Percentiles rank a stretch among this genome's conserved stretches.
Conservation (phyloP, 2,797 vertebrate species). For the Manis pentadactyla region DNA sequence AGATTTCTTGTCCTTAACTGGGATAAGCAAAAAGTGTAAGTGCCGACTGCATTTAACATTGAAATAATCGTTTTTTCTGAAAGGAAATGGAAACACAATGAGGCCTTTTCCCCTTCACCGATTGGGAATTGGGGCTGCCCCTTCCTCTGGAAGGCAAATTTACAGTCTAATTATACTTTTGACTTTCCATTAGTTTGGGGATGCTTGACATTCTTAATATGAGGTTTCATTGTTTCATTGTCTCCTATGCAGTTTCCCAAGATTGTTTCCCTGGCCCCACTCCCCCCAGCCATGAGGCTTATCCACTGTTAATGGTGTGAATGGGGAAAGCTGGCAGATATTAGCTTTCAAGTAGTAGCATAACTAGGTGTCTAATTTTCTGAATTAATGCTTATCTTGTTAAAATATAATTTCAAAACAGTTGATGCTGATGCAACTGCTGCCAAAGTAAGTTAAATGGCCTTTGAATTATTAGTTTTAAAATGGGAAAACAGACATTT, state of each 20-base stretch:
- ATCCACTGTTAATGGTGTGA: background rate
- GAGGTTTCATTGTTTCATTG: slow-evolving; percentile 68
- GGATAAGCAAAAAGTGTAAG: background rate
- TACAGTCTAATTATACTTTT: slow-evolving; percentile 55
- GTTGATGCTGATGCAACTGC: background rate
- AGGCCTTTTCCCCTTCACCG: background rate
- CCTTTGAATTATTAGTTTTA: slow-evolving; percentile 5
- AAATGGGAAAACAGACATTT: slow-evolving; percentile 29
- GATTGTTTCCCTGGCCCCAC: background rate
- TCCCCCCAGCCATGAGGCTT: background rate
- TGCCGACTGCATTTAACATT: background rate
- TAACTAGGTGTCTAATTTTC: background rate
- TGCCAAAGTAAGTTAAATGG: background rate
- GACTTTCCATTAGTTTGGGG: slow-evolving; percentile 57
- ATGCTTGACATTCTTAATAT: slow-evolving; percentile 66
- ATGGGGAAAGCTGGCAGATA: background rate
- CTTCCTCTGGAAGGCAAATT: slow-evolving; percentile 32
- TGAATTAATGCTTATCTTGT: background rate
- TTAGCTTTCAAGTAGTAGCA: background rate
- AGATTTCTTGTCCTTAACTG: slow-evolving; percentile 15
- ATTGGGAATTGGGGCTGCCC: background rate
- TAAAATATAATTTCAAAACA: slow-evolving; percentile 45
- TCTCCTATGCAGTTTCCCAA: background rate
- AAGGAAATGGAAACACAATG: background rate
- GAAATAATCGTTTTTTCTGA: slow-evolving; percentile 41